Percentiles rank a stretch among this genome's conserved stretches.
Conservation (phyloP, 2,888 invertebrate species). For the Trachelus stipa region DNA sequence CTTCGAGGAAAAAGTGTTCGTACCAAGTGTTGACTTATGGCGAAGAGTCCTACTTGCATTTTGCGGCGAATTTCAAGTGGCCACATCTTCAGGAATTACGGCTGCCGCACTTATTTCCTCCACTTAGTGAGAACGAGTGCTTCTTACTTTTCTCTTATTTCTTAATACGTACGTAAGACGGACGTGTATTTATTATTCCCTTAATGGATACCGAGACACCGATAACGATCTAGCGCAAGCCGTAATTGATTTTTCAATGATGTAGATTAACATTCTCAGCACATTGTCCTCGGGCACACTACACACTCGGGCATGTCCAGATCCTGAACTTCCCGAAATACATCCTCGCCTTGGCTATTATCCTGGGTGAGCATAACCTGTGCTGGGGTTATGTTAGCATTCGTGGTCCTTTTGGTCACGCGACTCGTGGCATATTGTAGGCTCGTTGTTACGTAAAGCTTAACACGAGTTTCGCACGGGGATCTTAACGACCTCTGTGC, state of each 20-base stretch:
- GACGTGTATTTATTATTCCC: neutral
- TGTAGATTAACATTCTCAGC: neutral
- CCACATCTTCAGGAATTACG: neutral
- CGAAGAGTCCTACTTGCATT: neutral
- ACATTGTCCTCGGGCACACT: neutral
- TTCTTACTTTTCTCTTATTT: neutral
- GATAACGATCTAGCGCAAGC: neutral
- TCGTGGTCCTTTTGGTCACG: neutral
- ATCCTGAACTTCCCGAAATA: neutral
- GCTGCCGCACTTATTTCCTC: neutral
- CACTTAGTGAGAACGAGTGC: neutral
- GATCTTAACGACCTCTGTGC: neutral
- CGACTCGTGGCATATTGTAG: neutral
- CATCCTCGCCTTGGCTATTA: neutral
- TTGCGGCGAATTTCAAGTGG: neutral
- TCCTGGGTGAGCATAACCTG: neutral
- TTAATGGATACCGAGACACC: neutral
- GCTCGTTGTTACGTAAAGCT: neutral
- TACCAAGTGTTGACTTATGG: constrained; percentile 21
- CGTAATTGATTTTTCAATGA: neutral
- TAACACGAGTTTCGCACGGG: neutral
- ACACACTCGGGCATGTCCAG: neutral
- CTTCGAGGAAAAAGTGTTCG: constrained; percentile 24
- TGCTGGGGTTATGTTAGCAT: neutral
- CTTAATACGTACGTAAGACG: neutral